Percentiles rank a stretch among this genome's conserved stretches.
phyloP scores from a whole-genome alignment of 2,113 vertebrate species.

The Xyrauchen texanus region DNA sequence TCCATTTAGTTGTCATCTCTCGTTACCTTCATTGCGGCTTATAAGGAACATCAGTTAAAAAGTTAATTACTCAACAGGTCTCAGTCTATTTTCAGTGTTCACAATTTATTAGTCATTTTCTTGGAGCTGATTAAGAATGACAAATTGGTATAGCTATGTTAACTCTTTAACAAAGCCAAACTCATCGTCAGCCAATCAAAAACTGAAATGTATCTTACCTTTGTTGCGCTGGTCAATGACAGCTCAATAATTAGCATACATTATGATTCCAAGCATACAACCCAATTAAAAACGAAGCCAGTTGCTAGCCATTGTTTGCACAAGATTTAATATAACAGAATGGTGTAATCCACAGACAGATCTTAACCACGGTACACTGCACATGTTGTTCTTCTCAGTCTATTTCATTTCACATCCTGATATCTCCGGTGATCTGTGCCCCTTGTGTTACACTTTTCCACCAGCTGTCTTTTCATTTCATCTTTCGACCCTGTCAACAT shows the following conservation, averaged over 20 bases:
- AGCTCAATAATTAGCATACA: conserved; percentile 34
- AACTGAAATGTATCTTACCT: conserved; percentile 7
- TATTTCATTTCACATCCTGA: background rate
- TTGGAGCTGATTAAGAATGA: conserved; percentile 42
- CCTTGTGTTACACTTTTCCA: background rate
- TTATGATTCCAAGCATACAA: background rate
- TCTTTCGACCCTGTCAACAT: conserved; percentile 8
- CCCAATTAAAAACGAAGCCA: conserved; percentile 24
- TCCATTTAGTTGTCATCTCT: background rate
- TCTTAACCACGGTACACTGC: background rate
- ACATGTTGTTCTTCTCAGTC: background rate
- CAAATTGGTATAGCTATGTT: conserved; percentile 37
- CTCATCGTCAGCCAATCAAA: conserved; percentile 30
- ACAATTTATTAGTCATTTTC: conserved; percentile 17
- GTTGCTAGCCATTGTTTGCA: conserved; percentile 14
- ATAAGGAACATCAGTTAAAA: background rate
- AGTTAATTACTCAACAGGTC: conserved; percentile 35
- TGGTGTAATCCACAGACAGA: background rate
- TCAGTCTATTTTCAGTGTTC: background rate
- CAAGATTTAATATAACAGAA: background rate
- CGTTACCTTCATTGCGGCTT: background rate
- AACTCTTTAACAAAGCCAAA: conserved; percentile 21
- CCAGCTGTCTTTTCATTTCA: conserved; percentile 24
- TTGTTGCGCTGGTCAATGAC: conserved; percentile 26
- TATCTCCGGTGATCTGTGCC: conserved; percentile 16